A percentile compares a stretch with the other conserved stretches of the same genome.
These are phyloP conservation scores for Paragorgia papillata DNA, from an alignment of 92 coral and sea anemone genomes.

Conservation along the genomic window DNA sequence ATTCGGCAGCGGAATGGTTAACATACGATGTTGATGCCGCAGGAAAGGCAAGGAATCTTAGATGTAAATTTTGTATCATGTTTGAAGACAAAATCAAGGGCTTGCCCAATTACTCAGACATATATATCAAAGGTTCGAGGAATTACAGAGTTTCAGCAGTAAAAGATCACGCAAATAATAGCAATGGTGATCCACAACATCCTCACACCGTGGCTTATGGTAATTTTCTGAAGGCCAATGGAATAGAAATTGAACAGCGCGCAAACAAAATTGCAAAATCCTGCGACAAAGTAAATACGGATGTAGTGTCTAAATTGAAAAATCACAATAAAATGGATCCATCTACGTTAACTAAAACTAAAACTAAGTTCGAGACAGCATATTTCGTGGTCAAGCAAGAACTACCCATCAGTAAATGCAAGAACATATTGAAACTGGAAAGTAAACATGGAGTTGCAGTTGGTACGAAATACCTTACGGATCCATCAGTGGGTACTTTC, in stretches of 20 bases:
- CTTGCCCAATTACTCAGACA: constrained; percentile 52
- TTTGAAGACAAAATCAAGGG: constrained; percentile 48
- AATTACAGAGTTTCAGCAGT: constrained; percentile 49
- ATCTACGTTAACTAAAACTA: constrained; percentile 49
- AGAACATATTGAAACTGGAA: constrained; percentile 45
- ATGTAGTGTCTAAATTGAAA: constrained; percentile 20
- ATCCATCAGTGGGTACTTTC: no score
- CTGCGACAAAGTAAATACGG: constrained; percentile 34
- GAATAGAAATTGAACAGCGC: constrained; percentile 41
- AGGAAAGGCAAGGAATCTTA: constrained; percentile 56
- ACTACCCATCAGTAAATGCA: constrained; percentile 44
- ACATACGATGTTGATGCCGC: constrained; percentile 50
- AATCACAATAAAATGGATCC: constrained; percentile 37
- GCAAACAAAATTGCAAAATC: constrained; percentile 33
- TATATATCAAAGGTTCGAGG: constrained; percentile 43
- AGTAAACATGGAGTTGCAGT: constrained; percentile 48
- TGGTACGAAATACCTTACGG: constrained; percentile 33
- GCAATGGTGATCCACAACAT: constrained; percentile 46
- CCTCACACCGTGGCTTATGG: constrained; percentile 37
- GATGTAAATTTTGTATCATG: constrained; percentile 52
- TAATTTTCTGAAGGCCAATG: constrained; percentile 33
- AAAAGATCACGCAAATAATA: constrained; percentile 50
- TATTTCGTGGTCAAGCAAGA: constrained; percentile 47
- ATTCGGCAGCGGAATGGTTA: constrained; percentile 53
- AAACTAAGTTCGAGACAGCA: constrained; percentile 47